phyloP scores from a whole-genome alignment of 2,888 invertebrate species.

The Matsumyia berberina region DNA sequence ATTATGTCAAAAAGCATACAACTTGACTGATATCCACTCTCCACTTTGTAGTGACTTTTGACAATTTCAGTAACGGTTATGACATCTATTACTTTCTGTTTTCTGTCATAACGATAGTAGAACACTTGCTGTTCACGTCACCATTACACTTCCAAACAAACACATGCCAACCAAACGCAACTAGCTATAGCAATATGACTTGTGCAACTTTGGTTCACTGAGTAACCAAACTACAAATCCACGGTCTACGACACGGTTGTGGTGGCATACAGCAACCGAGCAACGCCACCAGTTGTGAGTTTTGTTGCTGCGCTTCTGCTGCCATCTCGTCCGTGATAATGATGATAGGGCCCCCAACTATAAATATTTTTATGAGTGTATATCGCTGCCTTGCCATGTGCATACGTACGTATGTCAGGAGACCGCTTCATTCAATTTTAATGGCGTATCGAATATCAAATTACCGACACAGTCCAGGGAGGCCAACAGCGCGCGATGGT shows the following conservation, averaged over 20 bases:
- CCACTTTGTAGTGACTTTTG: too few species aligned
- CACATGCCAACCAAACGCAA: neutral
- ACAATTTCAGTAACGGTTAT: too few species aligned
- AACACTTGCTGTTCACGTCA: neutral
- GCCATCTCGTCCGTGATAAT: slow-evolving; percentile 61
- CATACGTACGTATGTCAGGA: slow-evolving; percentile 48
- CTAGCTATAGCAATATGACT: neutral
- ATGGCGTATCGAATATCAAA: slow-evolving; percentile 80
- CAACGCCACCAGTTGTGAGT: neutral
- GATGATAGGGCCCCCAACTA: slow-evolving; percentile 52
- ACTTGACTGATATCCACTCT: too few species aligned
- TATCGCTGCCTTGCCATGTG: slow-evolving; percentile 28
- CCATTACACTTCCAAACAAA: neutral
- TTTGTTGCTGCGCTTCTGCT: slow-evolving; percentile 16
- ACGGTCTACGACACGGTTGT: neutral
- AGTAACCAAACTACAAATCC: neutral
- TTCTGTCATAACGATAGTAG: too few species aligned
- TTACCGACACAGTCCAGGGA: slow-evolving; percentile 78
- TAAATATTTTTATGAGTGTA: neutral
- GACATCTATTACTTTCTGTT: too few species aligned
- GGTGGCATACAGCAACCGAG: neutral
- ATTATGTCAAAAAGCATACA: too few species aligned
- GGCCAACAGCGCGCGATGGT: slow-evolving; percentile 71
- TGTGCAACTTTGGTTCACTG: slow-evolving; percentile 8
- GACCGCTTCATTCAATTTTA: slow-evolving; percentile 78